Percentiles rank a stretch among this genome's conserved stretches.
phyloP scores from a whole-genome alignment of 2,888 invertebrate genomes.

The Oligia strigilis region DNA sequence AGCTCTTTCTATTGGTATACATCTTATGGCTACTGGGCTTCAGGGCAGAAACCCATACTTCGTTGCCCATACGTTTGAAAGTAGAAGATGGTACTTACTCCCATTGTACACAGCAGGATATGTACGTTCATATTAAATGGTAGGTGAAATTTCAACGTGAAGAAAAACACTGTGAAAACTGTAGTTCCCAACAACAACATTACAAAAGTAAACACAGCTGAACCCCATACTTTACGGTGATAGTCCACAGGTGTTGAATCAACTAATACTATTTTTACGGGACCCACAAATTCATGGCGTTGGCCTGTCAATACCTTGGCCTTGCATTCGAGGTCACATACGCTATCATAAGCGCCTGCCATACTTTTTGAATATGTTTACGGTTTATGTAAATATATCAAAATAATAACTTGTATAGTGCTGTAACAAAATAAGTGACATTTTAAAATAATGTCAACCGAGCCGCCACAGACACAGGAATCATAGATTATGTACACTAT shows the following conservation, averaged over 20 bases:
- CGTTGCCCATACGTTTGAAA: neutral
- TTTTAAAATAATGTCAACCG: constrained; percentile 20
- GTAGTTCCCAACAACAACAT: constrained; percentile 74
- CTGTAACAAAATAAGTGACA: neutral
- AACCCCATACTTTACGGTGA: constrained; percentile 62
- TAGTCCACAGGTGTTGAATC: constrained; percentile 71
- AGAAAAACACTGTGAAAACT: constrained; percentile 70
- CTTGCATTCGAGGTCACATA: constrained; percentile 73
- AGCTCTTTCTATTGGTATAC: neutral
- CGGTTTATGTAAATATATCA: neutral
- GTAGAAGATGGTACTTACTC: constrained; percentile 71
- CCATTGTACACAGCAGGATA: constrained; percentile 75
- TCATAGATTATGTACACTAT: neutral
- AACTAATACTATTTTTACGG: constrained; percentile 80
- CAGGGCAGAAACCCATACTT: neutral
- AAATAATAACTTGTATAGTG: constrained; percentile 10
- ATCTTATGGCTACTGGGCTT: neutral
- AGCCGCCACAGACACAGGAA: neutral
- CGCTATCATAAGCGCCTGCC: neutral
- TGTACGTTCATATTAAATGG: constrained; percentile 68
- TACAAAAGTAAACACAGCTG: constrained; percentile 71
- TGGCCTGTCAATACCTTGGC: neutral
- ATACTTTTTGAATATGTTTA: constrained; percentile 17
- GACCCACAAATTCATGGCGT: constrained; percentile 76
- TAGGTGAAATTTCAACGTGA: constrained; percentile 67